A percentile compares a stretch with the other conserved stretches of the same genome.
Conservation (phyloP, 2,797 vertebrate genomes). For the Rousettus madagascariensis region DNA sequence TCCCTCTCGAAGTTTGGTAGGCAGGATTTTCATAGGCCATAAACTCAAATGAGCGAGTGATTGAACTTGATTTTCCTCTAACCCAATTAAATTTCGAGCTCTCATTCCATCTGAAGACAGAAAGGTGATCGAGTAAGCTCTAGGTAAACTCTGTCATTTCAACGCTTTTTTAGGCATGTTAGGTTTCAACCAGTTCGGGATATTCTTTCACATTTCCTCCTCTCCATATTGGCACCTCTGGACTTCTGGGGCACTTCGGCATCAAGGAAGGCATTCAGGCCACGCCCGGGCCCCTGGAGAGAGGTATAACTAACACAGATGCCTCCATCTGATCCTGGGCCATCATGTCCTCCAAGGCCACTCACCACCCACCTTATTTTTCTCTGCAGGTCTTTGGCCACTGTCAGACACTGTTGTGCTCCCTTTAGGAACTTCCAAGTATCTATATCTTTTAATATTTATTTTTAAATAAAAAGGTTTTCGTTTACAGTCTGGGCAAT, state of each 20-base stretch:
- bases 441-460: background rate
- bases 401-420: background rate
- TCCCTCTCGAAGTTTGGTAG: background rate
- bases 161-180: background rate
- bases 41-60: background rate
- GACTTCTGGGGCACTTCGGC: background rate
- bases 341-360: background rate
- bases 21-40: background rate
- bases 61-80: background rate
- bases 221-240: background rate
- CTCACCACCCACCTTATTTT: background rate
- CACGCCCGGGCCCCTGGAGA: background rate
- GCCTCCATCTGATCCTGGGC: background rate
- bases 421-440: background rate
- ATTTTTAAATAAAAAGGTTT: background rate
- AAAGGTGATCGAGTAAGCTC: background rate
- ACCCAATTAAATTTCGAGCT: background rate
- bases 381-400: background rate
- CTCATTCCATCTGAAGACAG: background rate
- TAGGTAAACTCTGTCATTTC: background rate
- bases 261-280: background rate
- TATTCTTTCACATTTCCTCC: background rate
- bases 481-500: background rate
- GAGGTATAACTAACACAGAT: accelerated
- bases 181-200: background rate